Base-by-base conservation (phyloP, 2,888 invertebrate species). In the Zhuqinia jingwanae region DNA sequence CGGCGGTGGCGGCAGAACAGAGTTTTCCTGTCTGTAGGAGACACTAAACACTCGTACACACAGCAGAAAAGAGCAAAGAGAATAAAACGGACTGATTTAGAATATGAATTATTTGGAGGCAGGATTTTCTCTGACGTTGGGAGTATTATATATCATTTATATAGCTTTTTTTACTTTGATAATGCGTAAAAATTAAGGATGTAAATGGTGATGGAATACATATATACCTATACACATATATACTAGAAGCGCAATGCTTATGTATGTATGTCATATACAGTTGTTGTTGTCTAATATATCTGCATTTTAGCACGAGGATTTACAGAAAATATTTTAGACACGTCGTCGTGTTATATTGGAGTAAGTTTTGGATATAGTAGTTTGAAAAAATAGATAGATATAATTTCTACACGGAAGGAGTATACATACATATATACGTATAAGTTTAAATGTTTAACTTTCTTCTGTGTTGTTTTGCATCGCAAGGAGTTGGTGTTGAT, bases 401-500 rank as follows among this genome's bases (percentile, higher is more conserved):
- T 8, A 36, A 25, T 56, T 56, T 47, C 11, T 15, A 47, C 11
- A 53, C 17, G 17, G 6, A 17, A 17, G 53, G 17, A 53, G 1
- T 53, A 53, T 36, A 13, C 47, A n/a, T 13, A 50, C 13, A 50
- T 53, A 2, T 53, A n/a, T n/a, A n/a, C n/a, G n/a, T n/a, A n/a
- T n/a, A n/a, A n/a, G n/a, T n/a, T n/a, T n/a, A n/a, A n/a, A n/a
- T n/a, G n/a, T n/a, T n/a, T n/a, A n/a, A n/a, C 17, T 17, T 15
- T 53, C 17, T 36, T 53, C n/a, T 53, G 5, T 30, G 65, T 22
- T 42, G 68, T 42, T 36, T 36, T 45, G 45, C 68, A 70, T 70
- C 0, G 53, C 30, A 53, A 22, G 56, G 30, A 60, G 78, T 47
- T 79, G 79, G 80, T 80, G 80, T 70, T 68, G 68, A 80, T 56